A percentile compares a stretch with the other conserved stretches of the same genome.
Evolutionary conservation across 2,888 invertebrate genomes (phyloP).

Genomic region (Lasioglossum morio): DNA sequence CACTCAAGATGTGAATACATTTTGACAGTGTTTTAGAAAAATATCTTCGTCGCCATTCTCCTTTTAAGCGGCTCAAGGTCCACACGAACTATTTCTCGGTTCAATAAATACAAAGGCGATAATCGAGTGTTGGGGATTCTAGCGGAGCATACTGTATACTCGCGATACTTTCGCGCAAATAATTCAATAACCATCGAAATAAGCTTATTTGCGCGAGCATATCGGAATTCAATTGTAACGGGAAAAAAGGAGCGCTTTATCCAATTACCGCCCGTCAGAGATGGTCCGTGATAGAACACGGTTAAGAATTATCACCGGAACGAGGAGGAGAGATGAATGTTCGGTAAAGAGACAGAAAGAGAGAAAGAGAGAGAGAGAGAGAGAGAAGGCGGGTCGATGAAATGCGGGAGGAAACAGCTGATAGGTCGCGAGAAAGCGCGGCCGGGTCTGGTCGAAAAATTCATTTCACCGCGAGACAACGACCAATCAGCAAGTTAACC

Average conservation of each 20-base stretch:
- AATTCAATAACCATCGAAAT: slow-evolving; percentile 25
- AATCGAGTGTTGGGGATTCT: neutral
- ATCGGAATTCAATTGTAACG: slow-evolving; percentile 14
- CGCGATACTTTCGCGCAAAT: neutral
- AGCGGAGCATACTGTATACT: neutral
- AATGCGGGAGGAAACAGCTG: slow-evolving; percentile 64
- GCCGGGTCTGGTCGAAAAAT: slow-evolving; percentile 71
- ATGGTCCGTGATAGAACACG: slow-evolving; percentile 46
- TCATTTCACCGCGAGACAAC: slow-evolving; percentile 69
- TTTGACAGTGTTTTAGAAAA: neutral
- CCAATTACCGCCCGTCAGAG: slow-evolving; percentile 24
- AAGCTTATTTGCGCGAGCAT: slow-evolving; percentile 45
- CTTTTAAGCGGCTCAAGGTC: neutral
- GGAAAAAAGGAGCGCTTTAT: slow-evolving; percentile 28
- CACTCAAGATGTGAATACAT: neutral
- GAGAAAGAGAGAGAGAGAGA: neutral
- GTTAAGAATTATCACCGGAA: slow-evolving; percentile 65
- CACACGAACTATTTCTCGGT: neutral
- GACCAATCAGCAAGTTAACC: slow-evolving; percentile 79
- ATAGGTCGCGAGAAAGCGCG: slow-evolving; percentile 55
- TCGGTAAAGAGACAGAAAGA: slow-evolving; percentile 54
- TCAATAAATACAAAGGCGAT: neutral
- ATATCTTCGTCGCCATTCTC: neutral
- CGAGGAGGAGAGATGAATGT: slow-evolving; percentile 21
- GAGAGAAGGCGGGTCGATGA: slow-evolving; percentile 54